A percentile compares a stretch with the other conserved stretches of the same genome.
Evolutionary conservation across 2,113 vertebrate species (phyloP).

Genomic region (Salvelinus namaycush): DNA sequence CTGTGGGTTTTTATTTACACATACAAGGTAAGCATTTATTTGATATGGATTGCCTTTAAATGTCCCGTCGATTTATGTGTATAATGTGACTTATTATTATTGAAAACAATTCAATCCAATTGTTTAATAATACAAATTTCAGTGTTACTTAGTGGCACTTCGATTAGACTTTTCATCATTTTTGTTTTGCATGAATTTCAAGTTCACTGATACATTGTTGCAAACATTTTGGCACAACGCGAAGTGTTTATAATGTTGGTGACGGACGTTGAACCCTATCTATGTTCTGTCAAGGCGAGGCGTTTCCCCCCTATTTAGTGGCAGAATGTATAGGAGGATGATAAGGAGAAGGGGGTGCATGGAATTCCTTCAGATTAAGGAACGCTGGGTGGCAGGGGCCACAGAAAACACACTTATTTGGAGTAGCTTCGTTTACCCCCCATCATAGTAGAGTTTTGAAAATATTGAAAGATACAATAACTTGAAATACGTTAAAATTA

Average conservation of each 20-base stretch:
- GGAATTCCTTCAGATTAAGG: constrained; percentile 44
- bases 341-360: constrained; percentile 19
- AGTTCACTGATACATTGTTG: neutral
- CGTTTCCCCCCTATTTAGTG: constrained; percentile 1
- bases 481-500: neutral
- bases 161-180: neutral
- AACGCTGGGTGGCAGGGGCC: constrained; percentile 3
- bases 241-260: neutral
- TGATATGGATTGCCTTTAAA: neutral
- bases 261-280: neutral
- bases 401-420: neutral
- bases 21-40: constrained; percentile 36
- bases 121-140: neutral
- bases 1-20: constrained; percentile 22
- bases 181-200: neutral
- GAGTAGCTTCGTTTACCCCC: neutral
- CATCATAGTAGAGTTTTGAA: neutral
- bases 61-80: neutral
- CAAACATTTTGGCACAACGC: neutral
- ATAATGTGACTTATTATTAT: neutral
- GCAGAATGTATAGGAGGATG: neutral
- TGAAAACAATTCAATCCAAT: neutral
- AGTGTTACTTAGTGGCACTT: neutral
- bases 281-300: constrained; percentile 59
- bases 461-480: neutral